A percentile compares a stretch with the other conserved stretches of the same genome.
These are phyloP conservation scores for Diorhabda elongata DNA, from an alignment of 1,140 invertebrate genomes.

Conservation along the genomic window DNA sequence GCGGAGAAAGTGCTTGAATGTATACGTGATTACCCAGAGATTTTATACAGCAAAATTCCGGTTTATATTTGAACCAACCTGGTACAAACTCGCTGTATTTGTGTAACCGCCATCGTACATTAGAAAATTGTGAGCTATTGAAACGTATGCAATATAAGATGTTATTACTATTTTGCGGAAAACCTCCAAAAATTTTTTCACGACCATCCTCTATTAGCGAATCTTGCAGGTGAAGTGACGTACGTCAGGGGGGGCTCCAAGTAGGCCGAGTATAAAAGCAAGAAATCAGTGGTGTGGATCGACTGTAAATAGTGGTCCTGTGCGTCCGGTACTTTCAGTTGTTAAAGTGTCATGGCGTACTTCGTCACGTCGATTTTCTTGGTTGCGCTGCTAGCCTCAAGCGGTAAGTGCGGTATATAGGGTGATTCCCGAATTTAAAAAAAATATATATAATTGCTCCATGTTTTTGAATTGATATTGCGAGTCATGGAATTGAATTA, in stretches of 20 bases:
- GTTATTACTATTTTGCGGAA: neutral
- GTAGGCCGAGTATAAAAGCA: conserved; percentile 47
- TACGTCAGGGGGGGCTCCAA: conserved; percentile 40
- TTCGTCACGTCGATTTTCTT: conserved; percentile 37
- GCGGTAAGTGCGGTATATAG: conserved; percentile 38
- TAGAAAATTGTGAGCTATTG: too few relatives aligned
- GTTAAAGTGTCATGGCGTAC: conserved; percentile 42
- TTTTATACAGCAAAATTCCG: too few relatives aligned
- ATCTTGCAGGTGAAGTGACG: conserved; percentile 37
- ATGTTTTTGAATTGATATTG: too few relatives aligned
- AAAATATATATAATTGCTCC: too few relatives aligned
- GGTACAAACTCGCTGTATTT: too few relatives aligned
- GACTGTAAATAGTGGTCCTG: conserved; percentile 40
- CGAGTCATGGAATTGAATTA: too few relatives aligned
- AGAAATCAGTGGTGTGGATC: conserved; percentile 35
- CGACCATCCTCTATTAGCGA: neutral
- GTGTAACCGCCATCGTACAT: too few relatives aligned
- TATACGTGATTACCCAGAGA: too few relatives aligned
- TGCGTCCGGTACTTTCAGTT: conserved; percentile 39
- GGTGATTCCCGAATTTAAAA: neutral
- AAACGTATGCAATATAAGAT: too few relatives aligned
- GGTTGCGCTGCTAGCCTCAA: conserved; percentile 34
- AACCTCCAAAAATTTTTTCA: neutral
- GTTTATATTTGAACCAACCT: too few relatives aligned
- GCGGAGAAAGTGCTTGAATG: too few relatives aligned